These are phyloP conservation scores for Heliothis subflexa DNA, from an alignment of 1,140 invertebrate genomes.

Conservation along the genomic window DNA sequence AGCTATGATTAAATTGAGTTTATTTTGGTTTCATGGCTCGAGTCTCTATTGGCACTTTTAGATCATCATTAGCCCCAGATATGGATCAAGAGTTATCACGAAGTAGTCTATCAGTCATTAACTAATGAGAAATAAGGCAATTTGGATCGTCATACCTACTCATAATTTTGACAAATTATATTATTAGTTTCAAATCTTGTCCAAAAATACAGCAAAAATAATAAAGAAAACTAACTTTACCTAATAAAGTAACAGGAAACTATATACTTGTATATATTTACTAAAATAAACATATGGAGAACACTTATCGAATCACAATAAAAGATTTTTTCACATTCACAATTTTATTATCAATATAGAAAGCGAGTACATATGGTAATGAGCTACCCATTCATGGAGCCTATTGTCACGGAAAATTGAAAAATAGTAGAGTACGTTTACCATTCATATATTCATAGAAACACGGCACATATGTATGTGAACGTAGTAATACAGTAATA, in stretches of 20 bases:
- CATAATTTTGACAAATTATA: no score
- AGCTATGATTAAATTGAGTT: neutral
- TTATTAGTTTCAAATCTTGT: no score
- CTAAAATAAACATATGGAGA: neutral
- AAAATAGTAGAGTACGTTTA: conserved; percentile 53
- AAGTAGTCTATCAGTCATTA: no score
- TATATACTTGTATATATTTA: neutral
- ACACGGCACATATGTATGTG: conserved; percentile 40
- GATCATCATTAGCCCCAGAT: no score
- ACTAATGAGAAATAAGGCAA: no score
- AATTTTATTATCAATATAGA: conserved; percentile 39
- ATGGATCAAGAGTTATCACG: no score
- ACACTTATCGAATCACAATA: conserved; percentile 25
- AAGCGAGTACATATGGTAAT: conserved; percentile 52
- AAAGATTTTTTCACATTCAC: conserved; percentile 26
- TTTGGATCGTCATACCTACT: no score
- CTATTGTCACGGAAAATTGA: conserved; percentile 74
- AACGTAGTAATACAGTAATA: conserved; percentile 49
- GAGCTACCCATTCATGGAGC: conserved; percentile 61
- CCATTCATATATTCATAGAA: conserved; percentile 70
- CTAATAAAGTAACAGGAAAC: neutral
- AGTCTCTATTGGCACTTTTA: no score
- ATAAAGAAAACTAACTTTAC: neutral
- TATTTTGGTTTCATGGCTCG: neutral
- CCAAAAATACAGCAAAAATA: neutral